A percentile compares a stretch with the other conserved stretches of the same genome.
Evolutionary conservation across 1,140 invertebrate genomes (phyloP).

Genomic region (Orius insidiosus): DNA sequence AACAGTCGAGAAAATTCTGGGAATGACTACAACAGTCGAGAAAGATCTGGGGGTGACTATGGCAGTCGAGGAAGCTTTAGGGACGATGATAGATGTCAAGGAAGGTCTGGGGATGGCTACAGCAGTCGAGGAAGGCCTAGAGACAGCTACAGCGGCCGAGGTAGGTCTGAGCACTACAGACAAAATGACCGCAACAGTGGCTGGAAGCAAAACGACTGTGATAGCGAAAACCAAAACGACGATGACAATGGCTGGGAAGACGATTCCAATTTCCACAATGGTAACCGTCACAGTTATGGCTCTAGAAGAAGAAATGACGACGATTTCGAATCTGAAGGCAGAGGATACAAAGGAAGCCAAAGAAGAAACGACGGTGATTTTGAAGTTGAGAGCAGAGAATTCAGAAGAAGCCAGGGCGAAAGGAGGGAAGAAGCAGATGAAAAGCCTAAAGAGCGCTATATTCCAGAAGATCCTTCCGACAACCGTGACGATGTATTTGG

Average conservation of each 20-base stretch:
- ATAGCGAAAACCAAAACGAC: constrained; percentile 13
- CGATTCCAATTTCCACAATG: constrained; percentile 14
- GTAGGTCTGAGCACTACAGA: not conserved
- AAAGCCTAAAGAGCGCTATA: constrained; percentile 47
- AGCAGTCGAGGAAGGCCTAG: constrained; percentile 2
- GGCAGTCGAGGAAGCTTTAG: constrained; percentile 5
- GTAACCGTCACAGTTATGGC: not conserved
- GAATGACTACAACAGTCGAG: not conserved
- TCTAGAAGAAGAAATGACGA: no score
- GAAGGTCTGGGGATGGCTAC: constrained; percentile 12
- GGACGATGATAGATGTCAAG: not conserved
- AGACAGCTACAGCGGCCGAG: constrained; percentile 2
- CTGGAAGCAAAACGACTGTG: constrained; percentile 5
- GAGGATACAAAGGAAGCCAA: no score
- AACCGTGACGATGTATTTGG: constrained; percentile 55
- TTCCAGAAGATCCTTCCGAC: constrained; percentile 56
- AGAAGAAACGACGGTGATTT: no score
- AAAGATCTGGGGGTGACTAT: not conserved
- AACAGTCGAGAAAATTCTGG: not conserved
- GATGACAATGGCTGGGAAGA: not conserved
- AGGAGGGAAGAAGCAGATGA: constrained; percentile 20
- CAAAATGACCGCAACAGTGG: constrained; percentile 1
- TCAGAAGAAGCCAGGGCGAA: no score
- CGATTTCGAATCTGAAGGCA: no score
- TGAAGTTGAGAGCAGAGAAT: not conserved